Conservation (phyloP, 1,140 invertebrate species). For the Platorchestia sp. region DNA sequence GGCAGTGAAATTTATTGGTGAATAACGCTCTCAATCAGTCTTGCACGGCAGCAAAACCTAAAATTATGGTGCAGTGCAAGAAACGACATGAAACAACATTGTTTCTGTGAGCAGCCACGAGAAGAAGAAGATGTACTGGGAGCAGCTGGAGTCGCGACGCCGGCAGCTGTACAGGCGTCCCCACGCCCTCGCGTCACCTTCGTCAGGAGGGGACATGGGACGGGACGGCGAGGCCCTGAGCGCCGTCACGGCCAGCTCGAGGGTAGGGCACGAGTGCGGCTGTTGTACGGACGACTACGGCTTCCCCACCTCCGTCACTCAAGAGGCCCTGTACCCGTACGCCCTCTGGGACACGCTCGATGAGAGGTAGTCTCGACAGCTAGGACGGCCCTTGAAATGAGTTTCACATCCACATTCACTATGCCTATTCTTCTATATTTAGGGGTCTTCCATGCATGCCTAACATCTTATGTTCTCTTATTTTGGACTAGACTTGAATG, state of each 20-base stretch:
- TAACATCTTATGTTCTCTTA: neutral
- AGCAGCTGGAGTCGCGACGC: conserved; percentile 86
- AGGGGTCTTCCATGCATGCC: too few relatives aligned
- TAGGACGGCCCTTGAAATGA: neutral
- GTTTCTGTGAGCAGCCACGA: conserved; percentile 78
- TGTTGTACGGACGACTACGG: conserved; percentile 69
- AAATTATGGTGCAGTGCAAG: neutral
- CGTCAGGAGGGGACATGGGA: neutral
- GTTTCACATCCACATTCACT: neutral
- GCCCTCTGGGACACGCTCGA: conserved; percentile 65
- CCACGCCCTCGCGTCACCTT: conserved; percentile 58
- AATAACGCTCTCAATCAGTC: too few relatives aligned
- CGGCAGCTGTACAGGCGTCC: conserved; percentile 70
- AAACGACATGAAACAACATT: neutral
- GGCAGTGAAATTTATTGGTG: too few relatives aligned
- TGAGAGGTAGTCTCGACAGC: conserved; percentile 59
- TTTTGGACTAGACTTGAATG: neutral
- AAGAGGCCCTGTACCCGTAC: conserved; percentile 63
- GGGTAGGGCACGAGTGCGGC: conserved; percentile 63
- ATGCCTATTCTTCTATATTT: too few relatives aligned
- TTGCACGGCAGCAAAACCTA: neutral
- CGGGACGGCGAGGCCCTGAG: conserved; percentile 10
- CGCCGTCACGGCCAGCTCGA: neutral
- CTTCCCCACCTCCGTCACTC: conserved; percentile 63
- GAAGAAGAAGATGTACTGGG: conserved; percentile 94